These are phyloP conservation scores for Chymomyza fuscimana DNA, from an alignment of 2,888 invertebrate genomes.

Conservation along the genomic window DNA sequence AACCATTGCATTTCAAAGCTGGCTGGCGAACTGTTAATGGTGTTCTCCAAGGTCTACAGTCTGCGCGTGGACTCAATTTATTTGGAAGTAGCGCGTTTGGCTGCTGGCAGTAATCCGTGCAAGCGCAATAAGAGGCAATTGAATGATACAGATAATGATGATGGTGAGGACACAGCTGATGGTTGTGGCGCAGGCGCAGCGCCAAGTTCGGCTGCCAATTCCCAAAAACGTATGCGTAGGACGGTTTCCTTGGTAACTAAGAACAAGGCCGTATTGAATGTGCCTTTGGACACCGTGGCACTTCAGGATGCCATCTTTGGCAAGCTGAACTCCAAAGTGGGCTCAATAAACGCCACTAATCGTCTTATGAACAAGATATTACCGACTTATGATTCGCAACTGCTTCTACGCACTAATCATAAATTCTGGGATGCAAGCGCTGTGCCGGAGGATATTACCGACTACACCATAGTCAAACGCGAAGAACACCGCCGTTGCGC, in stretches of 20 bases:
- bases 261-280: conserved; percentile 78
- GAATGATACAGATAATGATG: conserved; percentile 58
- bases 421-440: conserved; percentile 68
- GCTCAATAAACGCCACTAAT: conserved; percentile 84
- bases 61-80: conserved; percentile 92
- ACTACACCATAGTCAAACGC: conserved; percentile 51
- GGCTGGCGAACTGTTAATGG: conserved; percentile 92
- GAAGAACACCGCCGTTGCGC: conserved; percentile 41
- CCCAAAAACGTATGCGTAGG: conserved; percentile 69
- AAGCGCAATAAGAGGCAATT: conserved; percentile 64
- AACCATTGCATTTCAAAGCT: conserved; percentile 81
- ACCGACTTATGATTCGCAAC: conserved; percentile 80
- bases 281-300: conserved; percentile 78
- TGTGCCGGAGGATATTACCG: conserved; percentile 39
- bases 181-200: conserved; percentile 52
- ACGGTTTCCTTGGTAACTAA: conserved; percentile 77
- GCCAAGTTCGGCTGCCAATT: conserved; percentile 49
- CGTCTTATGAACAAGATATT: conserved; percentile 83
- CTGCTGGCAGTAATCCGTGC: conserved; percentile 81
- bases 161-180: conserved; percentile 40
- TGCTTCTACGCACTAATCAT: conserved; percentile 73
- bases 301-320: conserved; percentile 83
- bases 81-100: conserved; percentile 89
- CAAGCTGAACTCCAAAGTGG: conserved; percentile 82
- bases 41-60: conserved; percentile 93